A percentile compares a stretch with the other conserved stretches of the same genome.
Evolutionary conservation across 2,888 invertebrate genomes (phyloP).

Genomic region (Heliothis peltigera): DNA sequence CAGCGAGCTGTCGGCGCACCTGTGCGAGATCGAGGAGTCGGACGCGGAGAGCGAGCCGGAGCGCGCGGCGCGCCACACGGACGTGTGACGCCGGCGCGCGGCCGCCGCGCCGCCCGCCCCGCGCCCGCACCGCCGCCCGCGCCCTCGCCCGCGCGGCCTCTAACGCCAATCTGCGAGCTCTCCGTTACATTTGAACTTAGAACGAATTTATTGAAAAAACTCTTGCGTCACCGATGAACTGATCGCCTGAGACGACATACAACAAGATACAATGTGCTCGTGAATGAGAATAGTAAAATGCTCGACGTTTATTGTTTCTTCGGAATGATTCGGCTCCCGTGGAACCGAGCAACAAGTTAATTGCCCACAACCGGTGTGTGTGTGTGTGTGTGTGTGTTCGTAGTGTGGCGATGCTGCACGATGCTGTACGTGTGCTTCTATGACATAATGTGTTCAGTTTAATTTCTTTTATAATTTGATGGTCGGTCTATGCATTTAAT

Average conservation of each 20-base stretch:
- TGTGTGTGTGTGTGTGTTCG: no score
- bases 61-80: constrained; percentile 71
- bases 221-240: not conserved
- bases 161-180: not conserved
- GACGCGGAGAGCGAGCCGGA: constrained; percentile 91
- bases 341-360: no score
- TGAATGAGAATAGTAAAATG: no score
- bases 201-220: no score
- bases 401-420: no score
- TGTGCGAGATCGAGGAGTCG: constrained; percentile 98
- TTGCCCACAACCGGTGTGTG: no score
- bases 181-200: no score
- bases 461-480: not conserved
- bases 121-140: constrained; percentile 38
- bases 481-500: constrained; percentile 28
- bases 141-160: constrained; percentile 21
- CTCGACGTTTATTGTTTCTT: no score
- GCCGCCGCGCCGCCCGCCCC: constrained; percentile 62
- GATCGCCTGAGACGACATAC: constrained; percentile 7
- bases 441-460: no score
- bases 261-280: no score
- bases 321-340: no score
- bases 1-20: constrained; percentile 96
- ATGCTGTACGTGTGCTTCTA: no score
- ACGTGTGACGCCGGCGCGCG: constrained; percentile 82